Base-by-base conservation (phyloP, 92 coral and sea anemone genomes). In the Heteractis magnifica region DNA sequence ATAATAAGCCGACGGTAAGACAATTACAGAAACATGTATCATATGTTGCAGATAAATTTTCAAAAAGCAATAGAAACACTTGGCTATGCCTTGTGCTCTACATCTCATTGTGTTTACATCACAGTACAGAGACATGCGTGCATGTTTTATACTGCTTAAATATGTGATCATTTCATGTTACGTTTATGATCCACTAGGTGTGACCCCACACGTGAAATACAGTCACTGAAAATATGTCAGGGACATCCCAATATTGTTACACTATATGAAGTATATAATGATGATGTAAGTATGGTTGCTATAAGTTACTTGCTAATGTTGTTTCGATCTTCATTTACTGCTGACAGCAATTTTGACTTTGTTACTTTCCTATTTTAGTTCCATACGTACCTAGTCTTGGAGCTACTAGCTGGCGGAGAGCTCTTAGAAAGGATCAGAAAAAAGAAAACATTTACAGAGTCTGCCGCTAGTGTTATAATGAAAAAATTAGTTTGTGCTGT, bases 231-330 rank as follows among this genome's bases (percentile, higher is more conserved):
- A 81, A 75, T 97, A 79, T 97, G 99, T 76, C 99, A 97, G 83
- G 99, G 98, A 1, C 99, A 97, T 76, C 99, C 98, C 6, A 97
- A 97, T 82, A 97, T 97, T 83, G 99, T 97, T n/a, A 83, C 71
- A 10, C 79, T 97, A n/a, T 88, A 97, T 77, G 99, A 97, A 79
- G 98, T 94, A 8, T 94, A 87, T 87, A 97, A 97, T 56, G 99
- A 97, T 86, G 98, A 92, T 85, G 99, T 97, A 75, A 91, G 98
- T 85, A 21, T 41, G n/a, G 14, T 52, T 48, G 23, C 41, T 52
- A 26, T 51, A 68, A 41, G n/a, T 26, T 4, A 78, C 52, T 78
- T 13, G 26, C 6, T 18, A 10, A 8, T 34, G 3, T 34, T 34
- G 44, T 34, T 34, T 34, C 44, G 3, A 34, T 2, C 3, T 34